phyloP scores from a whole-genome alignment of 1,140 invertebrate genomes.

The Apis cerana region DNA sequence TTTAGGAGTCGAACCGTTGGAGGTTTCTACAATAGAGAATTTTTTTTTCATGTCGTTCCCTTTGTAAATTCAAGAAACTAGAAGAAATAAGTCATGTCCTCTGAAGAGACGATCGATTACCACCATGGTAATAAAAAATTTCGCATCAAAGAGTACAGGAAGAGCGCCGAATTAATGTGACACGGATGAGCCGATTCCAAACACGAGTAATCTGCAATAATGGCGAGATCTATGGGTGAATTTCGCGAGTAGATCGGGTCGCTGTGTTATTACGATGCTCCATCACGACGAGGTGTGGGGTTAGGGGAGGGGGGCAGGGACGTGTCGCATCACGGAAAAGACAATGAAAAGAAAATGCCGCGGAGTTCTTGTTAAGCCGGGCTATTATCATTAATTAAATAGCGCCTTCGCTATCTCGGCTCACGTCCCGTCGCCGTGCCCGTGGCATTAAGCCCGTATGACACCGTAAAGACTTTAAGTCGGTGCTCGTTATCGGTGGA shows the following conservation, averaged over 20 bases:
- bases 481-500: constrained; percentile 72
- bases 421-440: constrained; percentile 69
- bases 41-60: too few species aligned
- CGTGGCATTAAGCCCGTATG: constrained; percentile 71
- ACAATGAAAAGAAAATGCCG: constrained; percentile 71
- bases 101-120: too few species aligned
- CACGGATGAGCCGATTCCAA: too few species aligned
- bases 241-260: background rate
- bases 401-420: constrained; percentile 71
- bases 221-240: background rate
- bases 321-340: constrained; percentile 63
- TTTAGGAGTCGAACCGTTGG: too few species aligned
- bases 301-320: constrained; percentile 8
- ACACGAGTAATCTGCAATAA: too few species aligned
- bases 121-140: too few species aligned
- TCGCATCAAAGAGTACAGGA: too few species aligned
- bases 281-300: background rate
- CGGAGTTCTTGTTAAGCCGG: constrained; percentile 69
- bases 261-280: background rate
- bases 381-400: constrained; percentile 79
- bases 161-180: too few species aligned
- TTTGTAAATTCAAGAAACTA: too few species aligned
- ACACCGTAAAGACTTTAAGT: constrained; percentile 72
- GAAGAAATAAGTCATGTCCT: too few species aligned
- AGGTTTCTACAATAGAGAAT: too few species aligned